Conservation (phyloP, 2,797 vertebrate genomes). For the Pangasius mekongensis region DNA sequence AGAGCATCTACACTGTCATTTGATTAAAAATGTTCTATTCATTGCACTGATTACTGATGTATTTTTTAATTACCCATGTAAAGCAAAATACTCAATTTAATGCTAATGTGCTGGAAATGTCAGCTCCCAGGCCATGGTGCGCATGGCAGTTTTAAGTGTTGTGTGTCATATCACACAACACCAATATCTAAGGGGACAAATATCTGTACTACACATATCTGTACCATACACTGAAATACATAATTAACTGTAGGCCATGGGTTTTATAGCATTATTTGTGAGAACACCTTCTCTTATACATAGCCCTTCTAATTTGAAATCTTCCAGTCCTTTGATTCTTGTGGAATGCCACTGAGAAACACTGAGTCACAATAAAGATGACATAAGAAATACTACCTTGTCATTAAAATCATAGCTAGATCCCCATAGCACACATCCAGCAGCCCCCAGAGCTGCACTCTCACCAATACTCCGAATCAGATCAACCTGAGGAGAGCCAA, state of each 20-base stretch:
- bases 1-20: background rate
- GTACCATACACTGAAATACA: background rate
- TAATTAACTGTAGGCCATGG: background rate
- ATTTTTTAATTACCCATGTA: background rate
- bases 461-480: conserved; percentile 79
- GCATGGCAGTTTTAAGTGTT: background rate
- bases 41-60: background rate
- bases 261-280: background rate
- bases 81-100: background rate
- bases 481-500: conserved; percentile 63
- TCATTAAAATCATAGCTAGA: conserved; percentile 61
- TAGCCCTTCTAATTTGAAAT: background rate
- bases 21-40: background rate
- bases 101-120: background rate
- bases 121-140: too few relatives aligned
- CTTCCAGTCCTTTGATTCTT: background rate
- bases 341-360: background rate
- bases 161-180: background rate
- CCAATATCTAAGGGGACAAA: background rate
- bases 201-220: background rate
- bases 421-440: conserved; percentile 81
- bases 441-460: conserved; percentile 75
- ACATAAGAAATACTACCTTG: conserved; percentile 47
- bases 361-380: background rate
- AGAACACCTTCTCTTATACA: background rate